Evolutionary conservation across 1,140 invertebrate genomes (phyloP), one percentile per base, ranked within the genome.

Genomic region (Neelides sp.): DNA sequence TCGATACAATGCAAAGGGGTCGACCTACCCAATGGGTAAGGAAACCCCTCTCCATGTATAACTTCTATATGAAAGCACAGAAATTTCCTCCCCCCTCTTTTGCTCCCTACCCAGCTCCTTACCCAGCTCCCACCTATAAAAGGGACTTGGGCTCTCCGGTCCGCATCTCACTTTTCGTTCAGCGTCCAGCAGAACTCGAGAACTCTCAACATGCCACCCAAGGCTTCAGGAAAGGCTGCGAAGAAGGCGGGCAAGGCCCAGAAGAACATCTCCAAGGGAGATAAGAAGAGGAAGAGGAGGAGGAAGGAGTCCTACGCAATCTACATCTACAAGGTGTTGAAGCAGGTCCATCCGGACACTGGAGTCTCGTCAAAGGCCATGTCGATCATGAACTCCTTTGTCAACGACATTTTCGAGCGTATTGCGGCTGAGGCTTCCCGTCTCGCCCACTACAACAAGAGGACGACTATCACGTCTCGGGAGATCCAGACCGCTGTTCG

Each of bases 281-380:
- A 74, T 44, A 72, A 69, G 13, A 24, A 32, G n/a, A 19, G 27
- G 36, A 42, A 19, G 42, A 48, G 71, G 41, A 73, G 70, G 54
- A 59, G 66, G 43, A 69, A 66, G 36, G 76, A 76, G 61, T 73
- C 74, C 0, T 39, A 19, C 36, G 73, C 73, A 0, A 77, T 78
- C 46, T 83, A 82, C 65, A 71, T 80, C n/a, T 79, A 78, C 66
- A 82, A 81, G 61, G 70, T 84, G 13, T 61, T 85, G 61, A 78
- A 80, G 58, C 77, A 80, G 63, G 78, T 81, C 67, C 80, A 80
- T 64, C 77, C 77, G 1, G 73, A 78, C 61, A 80, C 76, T 49
- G 78, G 79, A 27, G 76, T 83, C 32, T 79, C 76, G 10, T 50
- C 53, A 41, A 75, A 75, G 55, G 74, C 74, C 4, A 80, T 79